Percentiles rank a stretch among this genome's conserved stretches.
These are phyloP conservation scores for Sebastes cheni DNA, from an alignment of 2,797 vertebrate genomes.

Conservation along the genomic window DNA sequence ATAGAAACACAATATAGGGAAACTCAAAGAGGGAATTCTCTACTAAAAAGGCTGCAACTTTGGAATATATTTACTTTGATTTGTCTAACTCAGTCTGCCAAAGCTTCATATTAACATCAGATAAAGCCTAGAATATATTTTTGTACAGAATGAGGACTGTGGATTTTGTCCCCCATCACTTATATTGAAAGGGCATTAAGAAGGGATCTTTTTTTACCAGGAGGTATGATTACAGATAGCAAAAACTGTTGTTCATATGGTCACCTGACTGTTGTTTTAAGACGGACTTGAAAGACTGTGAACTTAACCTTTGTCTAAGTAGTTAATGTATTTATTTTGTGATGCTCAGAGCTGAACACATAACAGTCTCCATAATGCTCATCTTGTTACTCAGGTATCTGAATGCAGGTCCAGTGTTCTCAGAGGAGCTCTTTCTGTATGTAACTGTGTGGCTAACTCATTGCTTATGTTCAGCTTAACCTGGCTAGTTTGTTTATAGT, in stretches of 20 bases:
- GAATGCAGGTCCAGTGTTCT: conserved; percentile 29
- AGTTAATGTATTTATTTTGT: background rate
- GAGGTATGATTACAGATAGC: background rate
- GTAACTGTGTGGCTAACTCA: conserved; percentile 50
- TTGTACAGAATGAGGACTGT: too few species aligned
- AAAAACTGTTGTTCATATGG: background rate
- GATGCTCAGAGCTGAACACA: background rate
- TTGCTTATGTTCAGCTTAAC: conserved; percentile 6
- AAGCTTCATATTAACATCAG: background rate
- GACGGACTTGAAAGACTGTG: background rate
- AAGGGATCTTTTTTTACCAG: background rate
- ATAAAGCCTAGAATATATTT: too few species aligned
- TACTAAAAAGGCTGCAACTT: too few species aligned
- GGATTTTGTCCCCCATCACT: too few species aligned
- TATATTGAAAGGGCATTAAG: background rate
- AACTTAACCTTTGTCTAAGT: background rate
- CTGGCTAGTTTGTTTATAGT: background rate
- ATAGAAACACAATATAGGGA: background rate
- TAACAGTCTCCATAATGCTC: conserved; percentile 1
- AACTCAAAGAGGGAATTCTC: background rate
- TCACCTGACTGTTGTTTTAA: too few species aligned
- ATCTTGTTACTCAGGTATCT: conserved; percentile 52
- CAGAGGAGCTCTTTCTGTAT: conserved; percentile 48
- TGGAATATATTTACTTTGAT: background rate
- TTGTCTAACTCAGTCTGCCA: background rate